Evolutionary conservation across 1,140 invertebrate species (phyloP), one percentile per base, ranked within the genome.

Genomic region (Drosophila rufa): DNA sequence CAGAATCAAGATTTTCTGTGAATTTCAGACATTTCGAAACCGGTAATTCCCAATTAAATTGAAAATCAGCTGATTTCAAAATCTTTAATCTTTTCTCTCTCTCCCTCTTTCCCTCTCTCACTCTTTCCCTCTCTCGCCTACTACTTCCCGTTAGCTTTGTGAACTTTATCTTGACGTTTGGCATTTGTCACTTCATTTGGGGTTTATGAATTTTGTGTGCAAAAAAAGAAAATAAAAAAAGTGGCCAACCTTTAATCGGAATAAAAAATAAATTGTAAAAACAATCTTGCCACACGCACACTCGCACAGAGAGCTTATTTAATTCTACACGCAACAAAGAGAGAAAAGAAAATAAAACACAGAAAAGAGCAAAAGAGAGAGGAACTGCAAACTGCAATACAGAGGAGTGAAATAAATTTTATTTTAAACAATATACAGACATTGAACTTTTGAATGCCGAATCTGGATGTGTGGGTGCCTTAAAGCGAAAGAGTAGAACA

Each of bases 381-480:
- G 27, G 51, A 40, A 56, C 17, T 22, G 33, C 4, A 17, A 68
- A n/a, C 55, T 14, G 19, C 17, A 33, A 64, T 46, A 40, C 19
- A 68, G 62, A 66, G 36, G 55, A 22, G 22, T 33, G 36, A 55
- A 83, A 65, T 78, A 61, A 45, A 84, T 80, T 66, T 43, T 75
- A 59, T 81, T 75, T 66, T 55, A 81, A 74, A 58, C 61, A 58
- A 64, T 53, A 74, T 53, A 62, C 73, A 86, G 83, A 84, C 84
- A 84, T 81, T 89, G 66, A 89, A 89, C 77, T 84, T 89, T 89
- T 55, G 4, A 19, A 79, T 71, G 45, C 30, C 27, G 9, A 60
- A 43, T 61, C 42, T 53, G 58, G 22, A 77, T 69, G 68, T 74
- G 83, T 50, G 67, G 45, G 57, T 53, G 68, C 38, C 48, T 74